Conservation (phyloP, 2,797 vertebrate species). For the Acrossocheilus wenchowensis region DNA sequence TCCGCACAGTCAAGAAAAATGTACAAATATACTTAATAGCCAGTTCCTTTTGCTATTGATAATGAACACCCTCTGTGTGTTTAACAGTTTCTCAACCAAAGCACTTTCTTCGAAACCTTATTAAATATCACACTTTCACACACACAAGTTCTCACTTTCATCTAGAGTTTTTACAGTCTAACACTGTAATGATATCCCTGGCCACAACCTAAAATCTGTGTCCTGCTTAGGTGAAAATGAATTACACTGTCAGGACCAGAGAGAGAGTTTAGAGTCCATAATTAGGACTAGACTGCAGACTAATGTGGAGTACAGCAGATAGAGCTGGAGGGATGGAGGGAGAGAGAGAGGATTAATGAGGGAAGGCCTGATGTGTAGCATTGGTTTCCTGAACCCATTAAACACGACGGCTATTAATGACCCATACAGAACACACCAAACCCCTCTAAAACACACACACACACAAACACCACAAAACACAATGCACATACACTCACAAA, state of each 20-base stretch:
- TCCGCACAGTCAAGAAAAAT: background rate
- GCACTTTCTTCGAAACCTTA: background rate
- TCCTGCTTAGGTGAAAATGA: conserved; percentile 63
- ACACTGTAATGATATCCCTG: conserved; percentile 12
- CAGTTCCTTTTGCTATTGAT: background rate
- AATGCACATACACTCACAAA: background rate
- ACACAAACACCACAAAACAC: background rate
- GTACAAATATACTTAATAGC: background rate
- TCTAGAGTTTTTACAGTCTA: background rate
- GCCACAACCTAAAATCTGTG: conserved; percentile 34
- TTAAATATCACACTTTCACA: conserved; percentile 1
- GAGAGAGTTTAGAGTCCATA: conserved; percentile 61
- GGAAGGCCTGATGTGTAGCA: conserved; percentile 69
- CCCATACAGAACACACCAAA: conserved; percentile 52
- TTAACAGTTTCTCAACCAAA: background rate
- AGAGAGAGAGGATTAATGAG: conserved; percentile 68
- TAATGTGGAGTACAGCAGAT: conserved; percentile 60
- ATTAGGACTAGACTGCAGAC: conserved; percentile 67
- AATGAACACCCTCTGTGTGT: background rate
- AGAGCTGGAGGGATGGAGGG: conserved; percentile 38
- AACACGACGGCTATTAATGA: conserved; percentile 72
- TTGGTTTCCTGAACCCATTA: conserved; percentile 69
- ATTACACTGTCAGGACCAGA: conserved; percentile 53
- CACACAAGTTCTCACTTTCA: conserved; percentile 23
- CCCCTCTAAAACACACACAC: background rate